phyloP scores from a whole-genome alignment of 2,888 invertebrate species.

The Sisyra terminalis region DNA sequence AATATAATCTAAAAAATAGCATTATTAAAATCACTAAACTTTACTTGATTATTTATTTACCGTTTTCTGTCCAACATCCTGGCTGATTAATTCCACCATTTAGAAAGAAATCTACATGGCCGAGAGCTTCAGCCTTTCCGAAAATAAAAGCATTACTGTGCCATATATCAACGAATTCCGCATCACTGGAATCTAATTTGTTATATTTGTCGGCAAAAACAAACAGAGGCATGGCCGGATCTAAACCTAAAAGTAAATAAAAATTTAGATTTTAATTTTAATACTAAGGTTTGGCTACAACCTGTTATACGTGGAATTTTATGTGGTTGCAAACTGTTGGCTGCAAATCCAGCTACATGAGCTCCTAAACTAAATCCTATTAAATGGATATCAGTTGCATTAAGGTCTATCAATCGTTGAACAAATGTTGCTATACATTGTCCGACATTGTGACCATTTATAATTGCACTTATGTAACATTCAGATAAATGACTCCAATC shows the following conservation, averaged over 20 bases:
- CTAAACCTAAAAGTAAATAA: slow-evolving; percentile 26
- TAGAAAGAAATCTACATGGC: slow-evolving; percentile 55
- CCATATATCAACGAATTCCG: slow-evolving; percentile 50
- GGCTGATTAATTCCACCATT: slow-evolving; percentile 55
- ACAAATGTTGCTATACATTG: slow-evolving; percentile 39
- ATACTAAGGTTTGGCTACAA: slow-evolving; percentile 9
- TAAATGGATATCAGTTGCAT: slow-evolving; percentile 36
- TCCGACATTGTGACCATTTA: slow-evolving; percentile 42
- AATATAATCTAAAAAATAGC: slow-evolving; percentile 31
- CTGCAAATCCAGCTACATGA: slow-evolving; percentile 39
- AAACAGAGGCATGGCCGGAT: slow-evolving; percentile 55
- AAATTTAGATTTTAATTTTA: neutral
- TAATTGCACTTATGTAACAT: slow-evolving; percentile 45
- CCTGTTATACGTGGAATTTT: slow-evolving; percentile 41
- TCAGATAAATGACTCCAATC: slow-evolving; percentile 42
- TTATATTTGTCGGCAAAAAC: slow-evolving; percentile 31
- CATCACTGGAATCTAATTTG: slow-evolving; percentile 45
- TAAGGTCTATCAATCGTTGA: slow-evolving; percentile 30
- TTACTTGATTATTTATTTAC: slow-evolving; percentile 16
- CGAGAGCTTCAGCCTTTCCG: slow-evolving; percentile 45
- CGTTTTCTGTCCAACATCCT: slow-evolving; percentile 37
- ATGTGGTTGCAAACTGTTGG: slow-evolving; percentile 32
- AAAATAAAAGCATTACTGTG: slow-evolving; percentile 55
- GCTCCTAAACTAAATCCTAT: slow-evolving; percentile 53
- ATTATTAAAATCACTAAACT: neutral